Evolutionary conservation across 2,113 vertebrate species (phyloP), one percentile per base, ranked within the genome.

Genomic region (Coptodon bakossiorum): DNA sequence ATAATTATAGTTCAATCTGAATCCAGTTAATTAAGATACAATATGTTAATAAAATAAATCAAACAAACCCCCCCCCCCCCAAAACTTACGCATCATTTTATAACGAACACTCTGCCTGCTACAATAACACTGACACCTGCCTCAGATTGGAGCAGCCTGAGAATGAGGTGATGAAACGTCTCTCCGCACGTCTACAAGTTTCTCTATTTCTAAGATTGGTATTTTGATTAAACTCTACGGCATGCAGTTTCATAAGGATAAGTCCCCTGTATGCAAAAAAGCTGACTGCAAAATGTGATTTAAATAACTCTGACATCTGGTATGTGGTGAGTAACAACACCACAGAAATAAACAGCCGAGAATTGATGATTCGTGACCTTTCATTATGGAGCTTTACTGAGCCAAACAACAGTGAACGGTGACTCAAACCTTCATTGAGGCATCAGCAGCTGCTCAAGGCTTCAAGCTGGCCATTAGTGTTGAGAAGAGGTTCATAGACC

Each of bases 41-140:
- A 78, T 48, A 78, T 29, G 43, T 6, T 50, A 76, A 76, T 45
- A 10, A 73, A 73, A 73, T 43, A 43, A 22, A 38, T 43, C 3
- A 43, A 17, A 29, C 6, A 11, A 2, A 0, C 0, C 1, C 59
- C 59, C 17, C 59, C 17, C 31, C 27, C 27, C 27, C 0, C 8
- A 29, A 76, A 29, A 76, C 14, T 0, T 50, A 48, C 43, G 24
- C 43, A 78, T 50, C 45, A 34, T n/a, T 52, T 52, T n/a, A 34
- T 52, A n/a, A 3, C 11, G 1, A 52, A 34, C 48, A 78, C 45
- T 12, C 73, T 78, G 6, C 27, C 16, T 78, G 45, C 29, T 78
- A 78, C 43, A 31, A 8, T 78, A 34, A 78, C 27, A 78, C 17
- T 17, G 24, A 78, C 27, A n/a, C 71, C 52, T 34, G 48, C 9